Base-by-base conservation (phyloP, 2,797 vertebrate species). In the Tokudaia muenninki region DNA sequence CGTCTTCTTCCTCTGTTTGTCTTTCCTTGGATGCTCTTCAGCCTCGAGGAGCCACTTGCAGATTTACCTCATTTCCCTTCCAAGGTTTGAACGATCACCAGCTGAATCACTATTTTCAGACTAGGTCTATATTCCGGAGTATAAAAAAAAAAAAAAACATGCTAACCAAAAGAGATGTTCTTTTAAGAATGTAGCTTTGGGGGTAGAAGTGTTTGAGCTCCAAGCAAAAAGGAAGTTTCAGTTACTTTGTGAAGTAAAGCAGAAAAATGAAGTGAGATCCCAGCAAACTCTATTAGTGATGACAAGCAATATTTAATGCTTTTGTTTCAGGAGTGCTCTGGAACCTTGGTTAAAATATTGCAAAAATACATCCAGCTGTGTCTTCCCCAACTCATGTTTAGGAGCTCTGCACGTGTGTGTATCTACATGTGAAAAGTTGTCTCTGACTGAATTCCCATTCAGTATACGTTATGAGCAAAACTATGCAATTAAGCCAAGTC, bases 221-320 rank as follows among this genome's bases (percentile, higher is more conserved):
- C 26, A 94, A 98, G 98, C 95, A 97, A 98, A 98, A 98, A 98
- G 98, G 98, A 99, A 99, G 98, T 99, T 98, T 99, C 98, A 98
- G 99, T 99, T 99, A 99, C 98, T 98, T 98, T 98, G 98, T 98
- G 98, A 98, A 99, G 98, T 98, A 97, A 98, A 98, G 98, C 98
- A 98, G 98, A 99, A 98, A 98, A 98, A 99, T 98, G 98, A 99
- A 98, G 96, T 97, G 96, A 98, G 98, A 99, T 98, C 98, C 98
- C 98, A 99, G 98, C 96, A 98, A 98, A 98, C 98, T 98, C 98
- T 98, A 99, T 99, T 98, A 98, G 98, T 97, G 98, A 98, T 98
- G 98, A 99, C 98, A 99, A 98, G 98, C 98, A 98, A 98, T 98
- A 97, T 97, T 97, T 98, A 98, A 97, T 92, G 94, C 95, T 98